phyloP scores from a whole-genome alignment of 2,888 invertebrate genomes.

The Sthenelais limicola region DNA sequence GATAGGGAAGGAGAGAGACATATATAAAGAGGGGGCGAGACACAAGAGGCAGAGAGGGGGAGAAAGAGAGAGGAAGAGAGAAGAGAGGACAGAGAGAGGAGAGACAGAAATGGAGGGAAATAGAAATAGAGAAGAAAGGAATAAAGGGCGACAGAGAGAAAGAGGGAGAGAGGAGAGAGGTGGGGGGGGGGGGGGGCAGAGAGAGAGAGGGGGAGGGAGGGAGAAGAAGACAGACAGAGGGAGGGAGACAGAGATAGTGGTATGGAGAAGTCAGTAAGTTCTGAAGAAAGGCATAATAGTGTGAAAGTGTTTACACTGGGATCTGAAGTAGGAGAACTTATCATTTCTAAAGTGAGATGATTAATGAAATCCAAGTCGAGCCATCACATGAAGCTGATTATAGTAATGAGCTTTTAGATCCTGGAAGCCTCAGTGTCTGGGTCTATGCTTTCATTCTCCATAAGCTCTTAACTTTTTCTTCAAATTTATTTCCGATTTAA shows the following conservation, averaged over 20 bases:
- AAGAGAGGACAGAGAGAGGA: too few relatives aligned
- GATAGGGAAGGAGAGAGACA: background rate
- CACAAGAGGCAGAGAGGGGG: background rate
- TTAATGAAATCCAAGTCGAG: too few relatives aligned
- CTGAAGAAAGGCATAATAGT: background rate
- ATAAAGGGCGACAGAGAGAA: background rate
- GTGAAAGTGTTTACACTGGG: too few relatives aligned
- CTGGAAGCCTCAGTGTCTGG: too few relatives aligned
- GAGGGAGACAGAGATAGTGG: background rate
- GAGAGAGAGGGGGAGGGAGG: background rate
- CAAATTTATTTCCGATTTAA: too few relatives aligned
- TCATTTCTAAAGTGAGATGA: too few relatives aligned
- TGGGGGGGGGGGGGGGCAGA: background rate
- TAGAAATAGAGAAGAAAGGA: background rate
- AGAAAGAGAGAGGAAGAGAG: background rate
- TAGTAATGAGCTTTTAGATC: too few relatives aligned
- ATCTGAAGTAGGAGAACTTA: too few relatives aligned
- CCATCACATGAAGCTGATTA: too few relatives aligned
- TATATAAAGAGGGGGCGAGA: too few relatives aligned
- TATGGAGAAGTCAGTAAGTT: background rate
- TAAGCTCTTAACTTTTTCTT: too few relatives aligned
- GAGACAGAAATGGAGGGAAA: background rate
- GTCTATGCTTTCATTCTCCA: too few relatives aligned
- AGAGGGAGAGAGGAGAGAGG: background rate
- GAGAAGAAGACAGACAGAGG: background rate